Conservation (phyloP, 2,888 invertebrate species). For the Dryomyza anilis region DNA sequence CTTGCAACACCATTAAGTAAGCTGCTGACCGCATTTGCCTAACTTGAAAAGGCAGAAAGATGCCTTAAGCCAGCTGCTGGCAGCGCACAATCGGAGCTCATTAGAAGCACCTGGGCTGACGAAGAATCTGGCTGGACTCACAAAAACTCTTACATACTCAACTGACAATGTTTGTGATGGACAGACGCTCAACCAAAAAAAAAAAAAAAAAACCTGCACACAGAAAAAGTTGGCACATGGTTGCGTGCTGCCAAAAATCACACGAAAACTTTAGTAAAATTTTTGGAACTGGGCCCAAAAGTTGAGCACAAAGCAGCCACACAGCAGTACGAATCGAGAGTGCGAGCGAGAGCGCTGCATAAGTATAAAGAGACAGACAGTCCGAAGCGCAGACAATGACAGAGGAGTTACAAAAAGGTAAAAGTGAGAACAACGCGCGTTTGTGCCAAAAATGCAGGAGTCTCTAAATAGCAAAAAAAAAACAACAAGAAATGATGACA, state of each 20-base stretch:
- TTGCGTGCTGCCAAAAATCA: constrained; percentile 8
- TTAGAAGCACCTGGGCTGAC: no score
- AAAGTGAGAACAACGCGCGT: constrained; percentile 12
- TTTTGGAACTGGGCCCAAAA: constrained; percentile 7
- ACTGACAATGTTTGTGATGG: no score
- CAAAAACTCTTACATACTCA: no score
- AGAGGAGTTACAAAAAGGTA: background rate
- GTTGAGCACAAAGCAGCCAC: no score
- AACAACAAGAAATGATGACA: background rate
- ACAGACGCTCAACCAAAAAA: no score
- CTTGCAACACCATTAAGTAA: no score
- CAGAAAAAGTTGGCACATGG: constrained; percentile 1
- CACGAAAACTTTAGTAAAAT: constrained; percentile 5
- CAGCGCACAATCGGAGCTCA: no score
- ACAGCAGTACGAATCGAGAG: no score
- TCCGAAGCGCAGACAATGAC: background rate
- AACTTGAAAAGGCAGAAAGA: no score
- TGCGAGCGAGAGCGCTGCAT: background rate
- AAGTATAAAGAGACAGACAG: background rate
- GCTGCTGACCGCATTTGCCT: no score
- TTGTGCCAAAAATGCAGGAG: constrained; percentile 16
- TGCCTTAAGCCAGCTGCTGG: no score
- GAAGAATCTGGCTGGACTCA: no score
- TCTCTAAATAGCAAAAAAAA: constrained; percentile 5
- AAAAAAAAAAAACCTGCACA: background rate